These are phyloP conservation scores for Zosterops japonicus DNA, from an alignment of 2,113 vertebrate species.

Conservation along the genomic window DNA sequence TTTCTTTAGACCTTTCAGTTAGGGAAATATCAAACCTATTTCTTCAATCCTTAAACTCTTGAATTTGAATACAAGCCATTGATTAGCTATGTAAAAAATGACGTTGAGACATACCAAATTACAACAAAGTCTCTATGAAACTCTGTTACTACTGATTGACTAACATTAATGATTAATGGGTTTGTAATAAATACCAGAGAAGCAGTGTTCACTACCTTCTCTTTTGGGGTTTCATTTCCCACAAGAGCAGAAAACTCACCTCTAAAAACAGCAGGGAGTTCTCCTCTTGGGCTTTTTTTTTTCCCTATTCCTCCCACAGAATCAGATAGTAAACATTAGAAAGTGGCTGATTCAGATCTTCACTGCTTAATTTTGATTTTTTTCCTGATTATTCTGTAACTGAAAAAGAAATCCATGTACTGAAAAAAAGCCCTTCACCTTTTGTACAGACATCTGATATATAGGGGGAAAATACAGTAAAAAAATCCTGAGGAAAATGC, in stretches of 20 bases:
- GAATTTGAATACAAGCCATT: slow-evolving; percentile 21
- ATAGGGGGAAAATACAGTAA: accelerated
- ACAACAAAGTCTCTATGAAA: background rate
- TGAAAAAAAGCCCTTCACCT: accelerated
- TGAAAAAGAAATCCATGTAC: background rate
- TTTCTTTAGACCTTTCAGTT: slow-evolving; percentile 34
- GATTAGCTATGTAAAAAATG: background rate
- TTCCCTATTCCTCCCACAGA: background rate
- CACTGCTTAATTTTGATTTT: background rate
- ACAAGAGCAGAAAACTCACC: background rate
- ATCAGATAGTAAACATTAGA: background rate
- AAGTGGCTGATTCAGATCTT: background rate
- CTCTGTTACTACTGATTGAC: background rate
- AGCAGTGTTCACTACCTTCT: background rate
- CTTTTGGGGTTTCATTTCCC: background rate
- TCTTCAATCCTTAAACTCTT: background rate
- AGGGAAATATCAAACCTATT: slow-evolving; percentile 35
- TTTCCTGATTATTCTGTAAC: background rate
- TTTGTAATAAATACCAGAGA: background rate
- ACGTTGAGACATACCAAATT: background rate
- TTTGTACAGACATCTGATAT: background rate
- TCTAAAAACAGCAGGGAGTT: background rate
- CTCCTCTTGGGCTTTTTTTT: background rate
- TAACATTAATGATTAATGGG: background rate
- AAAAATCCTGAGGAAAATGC: accelerated